phyloP scores from a whole-genome alignment of 2,113 vertebrate genomes.

The Hystrix brachyura region DNA sequence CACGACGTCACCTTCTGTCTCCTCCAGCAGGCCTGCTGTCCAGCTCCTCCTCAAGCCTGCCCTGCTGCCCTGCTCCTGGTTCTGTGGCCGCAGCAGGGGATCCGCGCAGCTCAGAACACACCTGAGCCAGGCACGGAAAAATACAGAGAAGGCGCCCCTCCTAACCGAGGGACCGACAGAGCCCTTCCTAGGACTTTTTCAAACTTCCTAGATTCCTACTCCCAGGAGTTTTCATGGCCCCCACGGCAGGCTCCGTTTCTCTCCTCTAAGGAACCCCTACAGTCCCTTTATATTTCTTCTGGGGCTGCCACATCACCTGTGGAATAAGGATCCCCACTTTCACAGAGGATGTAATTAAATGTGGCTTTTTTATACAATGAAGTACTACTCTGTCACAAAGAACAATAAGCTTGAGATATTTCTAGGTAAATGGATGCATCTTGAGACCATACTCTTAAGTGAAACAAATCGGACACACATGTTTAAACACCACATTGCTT shows the following conservation, averaged over 20 bases:
- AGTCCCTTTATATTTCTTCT: not conserved
- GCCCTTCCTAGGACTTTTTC: not conserved
- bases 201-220: not conserved
- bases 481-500: no score
- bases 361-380: no score
- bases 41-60: conserved; percentile 11
- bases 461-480: no score
- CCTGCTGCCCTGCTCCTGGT: conserved; percentile 30
- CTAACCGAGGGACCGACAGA: not conserved
- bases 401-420: no score
- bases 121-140: conserved; percentile 40
- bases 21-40: conserved; percentile 35
- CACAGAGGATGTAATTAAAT: not conserved
- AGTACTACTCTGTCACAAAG: no score
- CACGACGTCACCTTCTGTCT: not conserved
- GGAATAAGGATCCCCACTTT: not conserved
- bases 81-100: conserved; percentile 58
- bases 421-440: no score
- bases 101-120: not conserved
- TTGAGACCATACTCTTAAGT: no score
- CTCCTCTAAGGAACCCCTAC: not conserved
- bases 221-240: not conserved
- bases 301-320: not conserved
- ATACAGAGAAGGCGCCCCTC: not conserved
- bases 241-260: not conserved